Percentiles rank a stretch among this genome's conserved stretches.
These are phyloP conservation scores for Cantharis rufa DNA, from an alignment of 2,888 invertebrate species.

Conservation along the genomic window DNA sequence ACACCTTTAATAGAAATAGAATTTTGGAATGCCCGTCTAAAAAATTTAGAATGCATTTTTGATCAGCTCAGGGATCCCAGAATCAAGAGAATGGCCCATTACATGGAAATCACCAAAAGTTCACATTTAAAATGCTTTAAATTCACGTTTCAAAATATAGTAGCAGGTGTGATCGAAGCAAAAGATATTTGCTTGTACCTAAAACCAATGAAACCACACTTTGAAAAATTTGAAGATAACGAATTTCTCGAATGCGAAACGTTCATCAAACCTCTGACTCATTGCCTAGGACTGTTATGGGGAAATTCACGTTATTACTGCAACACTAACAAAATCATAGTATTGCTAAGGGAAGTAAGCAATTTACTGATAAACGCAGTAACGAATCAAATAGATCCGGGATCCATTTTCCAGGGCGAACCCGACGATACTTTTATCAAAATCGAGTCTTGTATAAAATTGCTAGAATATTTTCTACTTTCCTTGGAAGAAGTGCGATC, in stretches of 20 bases:
- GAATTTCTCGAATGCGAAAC: constrained; percentile 68
- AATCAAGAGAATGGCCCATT: constrained; percentile 80
- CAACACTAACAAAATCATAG: constrained; percentile 63
- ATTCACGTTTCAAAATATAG: constrained; percentile 76
- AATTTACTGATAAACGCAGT: constrained; percentile 81
- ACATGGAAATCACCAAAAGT: constrained; percentile 72
- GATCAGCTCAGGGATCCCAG: constrained; percentile 82
- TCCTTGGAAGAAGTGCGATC: constrained; percentile 59
- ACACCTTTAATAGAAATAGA: constrained; percentile 72
- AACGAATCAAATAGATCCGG: constrained; percentile 74
- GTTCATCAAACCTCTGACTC: constrained; percentile 71
- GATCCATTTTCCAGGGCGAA: constrained; percentile 84
- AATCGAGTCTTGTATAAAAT: constrained; percentile 41
- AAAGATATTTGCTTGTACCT: constrained; percentile 82
- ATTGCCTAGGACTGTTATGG: constrained; percentile 84
- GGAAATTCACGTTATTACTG: constrained; percentile 68
- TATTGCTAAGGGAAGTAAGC: constrained; percentile 76
- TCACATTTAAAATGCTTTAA: constrained; percentile 80
- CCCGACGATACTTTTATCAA: constrained; percentile 52
- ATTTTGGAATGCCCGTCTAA: constrained; percentile 79
- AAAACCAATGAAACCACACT: constrained; percentile 70
- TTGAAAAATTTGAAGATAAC: constrained; percentile 71
- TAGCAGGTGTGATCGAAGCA: constrained; percentile 79
- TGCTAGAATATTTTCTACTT: constrained; percentile 45
- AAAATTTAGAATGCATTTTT: constrained; percentile 84